These are phyloP conservation scores for Coranthus polyacanthus DNA, from an alignment of 2,797 vertebrate species.

Conservation along the genomic window DNA sequence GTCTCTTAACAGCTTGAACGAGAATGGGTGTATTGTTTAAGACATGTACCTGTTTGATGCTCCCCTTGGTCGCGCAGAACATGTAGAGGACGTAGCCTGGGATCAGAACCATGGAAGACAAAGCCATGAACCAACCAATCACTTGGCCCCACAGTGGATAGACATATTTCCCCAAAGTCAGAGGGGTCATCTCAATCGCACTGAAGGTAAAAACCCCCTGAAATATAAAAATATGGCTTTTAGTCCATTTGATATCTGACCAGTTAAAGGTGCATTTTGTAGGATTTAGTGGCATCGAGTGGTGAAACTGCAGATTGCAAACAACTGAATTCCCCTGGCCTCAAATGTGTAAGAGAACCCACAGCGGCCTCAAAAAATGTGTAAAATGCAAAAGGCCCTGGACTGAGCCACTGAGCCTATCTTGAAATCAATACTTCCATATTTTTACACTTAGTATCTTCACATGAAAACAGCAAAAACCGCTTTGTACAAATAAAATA, in stretches of 20 bases:
- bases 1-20: neutral
- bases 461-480: too few relatives aligned
- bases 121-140: constrained; percentile 91
- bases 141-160: constrained; percentile 92
- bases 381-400: too few relatives aligned
- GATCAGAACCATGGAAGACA: constrained; percentile 92
- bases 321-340: too few relatives aligned
- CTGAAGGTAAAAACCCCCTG: constrained; percentile 94
- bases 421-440: too few relatives aligned
- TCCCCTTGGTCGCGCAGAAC: constrained; percentile 86
- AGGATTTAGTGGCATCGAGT: too few relatives aligned
- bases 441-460: too few relatives aligned
- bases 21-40: neutral
- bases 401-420: too few relatives aligned
- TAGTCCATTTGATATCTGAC: neutral
- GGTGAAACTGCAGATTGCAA: too few relatives aligned
- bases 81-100: constrained; percentile 90
- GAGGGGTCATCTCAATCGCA: constrained; percentile 92
- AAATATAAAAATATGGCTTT: constrained; percentile 11
- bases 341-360: too few relatives aligned
- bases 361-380: too few relatives aligned
- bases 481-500: too few relatives aligned
- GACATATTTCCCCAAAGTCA: constrained; percentile 89
- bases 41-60: constrained; percentile 81
- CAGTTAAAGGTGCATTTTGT: neutral